These are phyloP conservation scores for Drosophila pegasa DNA, from an alignment of 2,888 invertebrate genomes.

Conservation along the genomic window DNA sequence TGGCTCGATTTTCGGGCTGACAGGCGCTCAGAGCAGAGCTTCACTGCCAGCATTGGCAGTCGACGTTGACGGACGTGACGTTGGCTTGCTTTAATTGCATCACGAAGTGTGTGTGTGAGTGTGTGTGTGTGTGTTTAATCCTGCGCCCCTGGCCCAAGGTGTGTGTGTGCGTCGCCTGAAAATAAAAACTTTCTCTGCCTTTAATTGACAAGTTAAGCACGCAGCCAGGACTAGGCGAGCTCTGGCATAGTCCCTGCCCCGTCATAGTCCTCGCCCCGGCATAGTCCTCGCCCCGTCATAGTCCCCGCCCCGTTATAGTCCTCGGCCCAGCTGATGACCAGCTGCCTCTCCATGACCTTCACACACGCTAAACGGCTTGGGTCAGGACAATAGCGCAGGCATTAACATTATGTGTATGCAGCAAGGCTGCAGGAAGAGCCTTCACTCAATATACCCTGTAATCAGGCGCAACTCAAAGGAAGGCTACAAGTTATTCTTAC, in stretches of 20 bases:
- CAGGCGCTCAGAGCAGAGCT: slow-evolving; percentile 4
- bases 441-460: slow-evolving; percentile 7
- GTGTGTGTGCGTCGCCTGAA: slow-evolving; percentile 8
- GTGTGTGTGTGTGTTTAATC: background rate
- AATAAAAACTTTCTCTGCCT: slow-evolving; percentile 13
- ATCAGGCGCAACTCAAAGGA: too few relatives aligned
- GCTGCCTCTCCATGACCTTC: slow-evolving; percentile 10
- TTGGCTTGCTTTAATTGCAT: slow-evolving; percentile 20
- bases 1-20: background rate
- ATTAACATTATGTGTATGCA: slow-evolving; percentile 1
- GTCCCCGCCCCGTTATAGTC: too few relatives aligned
- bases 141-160: background rate
- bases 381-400: slow-evolving; percentile 4
- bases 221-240: slow-evolving; percentile 4
- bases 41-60: slow-evolving; percentile 8
- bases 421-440: background rate
- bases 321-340: slow-evolving; percentile 2
- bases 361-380: slow-evolving; percentile 8
- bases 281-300: too few relatives aligned
- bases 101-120: slow-evolving; percentile 1
- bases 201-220: slow-evolving; percentile 24
- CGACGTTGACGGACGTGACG: slow-evolving; percentile 18
- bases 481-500: too few relatives aligned
- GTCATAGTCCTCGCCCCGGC: too few relatives aligned
- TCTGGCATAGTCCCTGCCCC: background rate